Conservation (phyloP, 92 coral and sea anemone species). For the Parazoanthus atlanticus region DNA sequence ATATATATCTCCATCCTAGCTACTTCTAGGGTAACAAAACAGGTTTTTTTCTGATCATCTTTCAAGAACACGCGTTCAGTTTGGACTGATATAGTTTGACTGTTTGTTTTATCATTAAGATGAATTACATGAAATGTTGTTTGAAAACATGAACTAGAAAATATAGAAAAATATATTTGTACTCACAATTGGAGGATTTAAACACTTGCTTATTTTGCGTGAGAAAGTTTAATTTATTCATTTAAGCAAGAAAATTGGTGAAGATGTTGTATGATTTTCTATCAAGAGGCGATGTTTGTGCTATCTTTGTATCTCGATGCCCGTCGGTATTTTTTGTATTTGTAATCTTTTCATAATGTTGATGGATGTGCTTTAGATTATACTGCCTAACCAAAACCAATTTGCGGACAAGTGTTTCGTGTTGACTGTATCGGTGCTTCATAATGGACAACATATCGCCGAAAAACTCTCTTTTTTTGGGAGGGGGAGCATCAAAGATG, state of each 20-base stretch:
- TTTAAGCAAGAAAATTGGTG: background rate
- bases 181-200: background rate
- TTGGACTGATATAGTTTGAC: background rate
- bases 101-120: background rate
- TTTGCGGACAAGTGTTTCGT: slow-evolving; percentile 1
- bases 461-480: background rate
- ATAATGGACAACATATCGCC: background rate
- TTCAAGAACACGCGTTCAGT: background rate
- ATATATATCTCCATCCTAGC: background rate
- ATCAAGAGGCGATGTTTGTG: background rate
- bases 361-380: background rate
- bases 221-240: background rate
- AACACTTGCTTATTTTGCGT: background rate
- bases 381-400: background rate
- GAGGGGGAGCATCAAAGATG: background rate
- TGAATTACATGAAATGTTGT: too few species aligned
- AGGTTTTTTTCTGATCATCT: background rate
- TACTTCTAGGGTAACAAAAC: background rate
- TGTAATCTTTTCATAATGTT: background rate
- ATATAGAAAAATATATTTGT: too few species aligned
- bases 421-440: background rate
- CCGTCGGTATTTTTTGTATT: background rate
- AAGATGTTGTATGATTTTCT: background rate
- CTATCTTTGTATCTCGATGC: background rate
- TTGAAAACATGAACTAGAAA: background rate